Evolutionary conservation across 2,113 vertebrate genomes (phyloP).

Genomic region (Reinhardtius hippoglossoides): DNA sequence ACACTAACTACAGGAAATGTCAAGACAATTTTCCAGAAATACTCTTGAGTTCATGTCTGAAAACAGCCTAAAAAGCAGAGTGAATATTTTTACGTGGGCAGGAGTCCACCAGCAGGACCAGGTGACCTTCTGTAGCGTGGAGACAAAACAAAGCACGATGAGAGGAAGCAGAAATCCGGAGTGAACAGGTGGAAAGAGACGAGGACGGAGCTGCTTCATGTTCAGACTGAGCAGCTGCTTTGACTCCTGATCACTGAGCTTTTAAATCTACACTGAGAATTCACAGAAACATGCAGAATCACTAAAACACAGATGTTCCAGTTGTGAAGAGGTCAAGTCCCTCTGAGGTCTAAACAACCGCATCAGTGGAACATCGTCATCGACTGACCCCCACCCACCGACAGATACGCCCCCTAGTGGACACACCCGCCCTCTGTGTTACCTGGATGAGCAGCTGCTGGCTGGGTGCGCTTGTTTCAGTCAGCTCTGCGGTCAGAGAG

Average conservation of each 20-base stretch:
- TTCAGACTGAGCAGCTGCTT: too few relatives aligned
- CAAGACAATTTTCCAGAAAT: too few relatives aligned
- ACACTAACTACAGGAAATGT: too few relatives aligned
- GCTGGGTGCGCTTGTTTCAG: constrained; percentile 56
- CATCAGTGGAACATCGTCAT: too few relatives aligned
- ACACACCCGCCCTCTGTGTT: background rate
- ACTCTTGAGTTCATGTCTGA: background rate
- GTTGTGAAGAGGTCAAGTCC: background rate
- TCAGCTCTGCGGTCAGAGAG: constrained; percentile 78
- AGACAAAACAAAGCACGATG: background rate
- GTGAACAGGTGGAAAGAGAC: background rate
- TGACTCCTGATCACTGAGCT: background rate
- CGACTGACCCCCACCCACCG: too few relatives aligned
- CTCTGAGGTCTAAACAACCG: too few relatives aligned
- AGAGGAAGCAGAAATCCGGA: background rate
- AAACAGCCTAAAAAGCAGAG: background rate
- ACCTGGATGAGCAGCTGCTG: constrained; percentile 84
- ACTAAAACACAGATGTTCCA: background rate
- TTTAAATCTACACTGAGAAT: background rate
- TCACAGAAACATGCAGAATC: too few relatives aligned
- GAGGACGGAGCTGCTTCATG: background rate
- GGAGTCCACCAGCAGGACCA: constrained; percentile 73
- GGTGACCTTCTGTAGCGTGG: constrained; percentile 66
- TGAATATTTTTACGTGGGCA: constrained; percentile 65
- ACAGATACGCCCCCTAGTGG: background rate